Conservation (phyloP, 2,113 vertebrate genomes). For the Todiramphus saurophagus region DNA sequence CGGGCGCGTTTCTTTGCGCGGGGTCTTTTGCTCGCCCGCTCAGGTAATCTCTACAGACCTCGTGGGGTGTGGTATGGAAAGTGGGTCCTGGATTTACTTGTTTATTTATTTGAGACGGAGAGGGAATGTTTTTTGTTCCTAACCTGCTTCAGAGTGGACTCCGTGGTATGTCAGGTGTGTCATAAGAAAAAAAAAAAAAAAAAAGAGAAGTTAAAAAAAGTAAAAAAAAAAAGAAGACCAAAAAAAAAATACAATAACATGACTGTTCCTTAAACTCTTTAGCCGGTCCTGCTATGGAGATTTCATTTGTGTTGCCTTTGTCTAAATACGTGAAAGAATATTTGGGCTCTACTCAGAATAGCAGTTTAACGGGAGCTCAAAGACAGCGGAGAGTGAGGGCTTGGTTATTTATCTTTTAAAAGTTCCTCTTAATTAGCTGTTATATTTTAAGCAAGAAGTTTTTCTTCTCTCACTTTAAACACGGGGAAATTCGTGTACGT, state of each 20-base stretch:
- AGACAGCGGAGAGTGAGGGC: not conserved
- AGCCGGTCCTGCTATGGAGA: not conserved
- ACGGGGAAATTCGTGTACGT: not conserved
- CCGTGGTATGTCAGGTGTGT: constrained; percentile 42
- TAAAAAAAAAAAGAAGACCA: not conserved
- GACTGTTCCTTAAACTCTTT: not conserved
- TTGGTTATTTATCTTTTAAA: not conserved
- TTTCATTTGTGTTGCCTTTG: not conserved
- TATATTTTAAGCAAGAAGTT: not conserved
- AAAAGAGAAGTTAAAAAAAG: not conserved
- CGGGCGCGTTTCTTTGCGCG: not conserved
- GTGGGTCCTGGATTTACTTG: not conserved
- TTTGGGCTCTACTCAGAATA: not conserved
- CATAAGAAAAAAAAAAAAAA: not conserved
- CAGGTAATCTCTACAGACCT: not conserved
- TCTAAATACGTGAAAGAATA: not conserved
- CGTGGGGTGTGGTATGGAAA: not conserved
- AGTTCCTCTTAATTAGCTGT: not conserved
- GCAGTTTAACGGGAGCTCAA: not conserved
- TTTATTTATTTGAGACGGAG: not conserved
- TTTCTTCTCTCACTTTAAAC: not conserved
- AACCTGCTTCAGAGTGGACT: not conserved
- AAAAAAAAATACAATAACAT: not conserved
- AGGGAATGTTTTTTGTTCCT: not conserved
- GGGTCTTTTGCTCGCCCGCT: not conserved